Evolutionary conservation across 2,888 invertebrate species (phyloP).

Genomic region (Mythimna ferrago): DNA sequence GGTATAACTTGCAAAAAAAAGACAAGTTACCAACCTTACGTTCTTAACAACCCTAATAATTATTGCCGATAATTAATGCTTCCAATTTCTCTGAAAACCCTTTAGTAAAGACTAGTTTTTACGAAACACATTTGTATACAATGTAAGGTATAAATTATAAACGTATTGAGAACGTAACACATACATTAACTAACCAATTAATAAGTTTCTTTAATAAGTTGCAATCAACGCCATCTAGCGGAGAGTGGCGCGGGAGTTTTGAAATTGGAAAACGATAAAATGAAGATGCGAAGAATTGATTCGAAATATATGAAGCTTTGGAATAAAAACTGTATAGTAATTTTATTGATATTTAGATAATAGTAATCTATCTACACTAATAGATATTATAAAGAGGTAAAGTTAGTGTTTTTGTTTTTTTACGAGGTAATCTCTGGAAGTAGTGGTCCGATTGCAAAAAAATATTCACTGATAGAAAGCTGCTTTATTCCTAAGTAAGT

Average conservation of each 20-base stretch:
- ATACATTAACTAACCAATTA: background rate
- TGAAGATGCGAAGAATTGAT: background rate
- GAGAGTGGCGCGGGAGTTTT: conserved; percentile 71
- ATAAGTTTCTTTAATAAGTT: background rate
- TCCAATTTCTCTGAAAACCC: conserved; percentile 37
- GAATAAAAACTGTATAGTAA: background rate
- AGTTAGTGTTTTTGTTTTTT: too few relatives aligned
- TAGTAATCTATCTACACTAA: too few relatives aligned
- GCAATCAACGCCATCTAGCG: conserved; percentile 79
- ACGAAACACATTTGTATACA: conserved; percentile 22
- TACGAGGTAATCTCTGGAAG: too few relatives aligned
- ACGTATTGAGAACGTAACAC: background rate
- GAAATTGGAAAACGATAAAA: conserved; percentile 13
- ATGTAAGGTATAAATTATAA: conserved; percentile 34
- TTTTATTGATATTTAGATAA: too few relatives aligned
- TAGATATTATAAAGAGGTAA: too few relatives aligned
- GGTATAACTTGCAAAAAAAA: conserved; percentile 2
- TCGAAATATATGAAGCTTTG: background rate
- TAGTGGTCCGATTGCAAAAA: too few relatives aligned
- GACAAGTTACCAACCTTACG: too few relatives aligned
- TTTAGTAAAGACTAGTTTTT: conserved; percentile 33
- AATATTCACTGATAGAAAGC: too few relatives aligned
- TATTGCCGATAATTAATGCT: conserved; percentile 15
- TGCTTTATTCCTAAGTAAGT: too few relatives aligned
- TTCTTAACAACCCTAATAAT: conserved; percentile 14